These are phyloP conservation scores for Poliocrania exsul DNA, from an alignment of 2,797 vertebrate species.

Conservation along the genomic window DNA sequence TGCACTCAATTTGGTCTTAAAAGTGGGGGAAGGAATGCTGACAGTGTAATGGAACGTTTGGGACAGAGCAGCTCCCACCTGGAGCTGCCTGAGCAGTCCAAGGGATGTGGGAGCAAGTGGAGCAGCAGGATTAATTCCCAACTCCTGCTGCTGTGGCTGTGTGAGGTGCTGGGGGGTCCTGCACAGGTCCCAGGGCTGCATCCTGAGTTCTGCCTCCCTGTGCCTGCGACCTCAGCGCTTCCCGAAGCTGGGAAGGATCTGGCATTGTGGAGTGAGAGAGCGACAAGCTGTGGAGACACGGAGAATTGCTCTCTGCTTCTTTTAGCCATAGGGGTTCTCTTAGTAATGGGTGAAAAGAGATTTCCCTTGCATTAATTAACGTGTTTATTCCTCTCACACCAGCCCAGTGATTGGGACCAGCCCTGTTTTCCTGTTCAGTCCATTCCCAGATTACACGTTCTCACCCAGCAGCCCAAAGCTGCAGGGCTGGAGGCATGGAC, in stretches of 20 bases:
- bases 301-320: background rate
- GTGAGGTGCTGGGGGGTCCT: background rate
- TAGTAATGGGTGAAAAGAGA: background rate
- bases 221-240: accelerated
- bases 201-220: background rate
- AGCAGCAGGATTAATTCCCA: background rate
- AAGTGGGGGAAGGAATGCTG: background rate
- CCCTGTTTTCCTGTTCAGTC: background rate
- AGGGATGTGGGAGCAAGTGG: accelerated
- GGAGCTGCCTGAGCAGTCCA: background rate
- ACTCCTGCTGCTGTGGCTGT: accelerated
- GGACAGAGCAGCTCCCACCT: background rate
- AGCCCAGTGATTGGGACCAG: background rate
- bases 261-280: background rate
- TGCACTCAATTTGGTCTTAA: background rate
- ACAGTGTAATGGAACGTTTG: accelerated
- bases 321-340: accelerated
- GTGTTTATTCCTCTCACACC: background rate
- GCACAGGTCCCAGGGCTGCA: background rate
- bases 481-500: background rate
- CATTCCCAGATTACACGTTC: background rate
- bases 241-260: accelerated
- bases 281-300: background rate
- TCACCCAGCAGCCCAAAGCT: background rate
- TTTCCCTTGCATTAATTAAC: accelerated